Conservation (phyloP, 53 echinoderm and acorn worm genomes). For the Apostichopus leukothele region DNA sequence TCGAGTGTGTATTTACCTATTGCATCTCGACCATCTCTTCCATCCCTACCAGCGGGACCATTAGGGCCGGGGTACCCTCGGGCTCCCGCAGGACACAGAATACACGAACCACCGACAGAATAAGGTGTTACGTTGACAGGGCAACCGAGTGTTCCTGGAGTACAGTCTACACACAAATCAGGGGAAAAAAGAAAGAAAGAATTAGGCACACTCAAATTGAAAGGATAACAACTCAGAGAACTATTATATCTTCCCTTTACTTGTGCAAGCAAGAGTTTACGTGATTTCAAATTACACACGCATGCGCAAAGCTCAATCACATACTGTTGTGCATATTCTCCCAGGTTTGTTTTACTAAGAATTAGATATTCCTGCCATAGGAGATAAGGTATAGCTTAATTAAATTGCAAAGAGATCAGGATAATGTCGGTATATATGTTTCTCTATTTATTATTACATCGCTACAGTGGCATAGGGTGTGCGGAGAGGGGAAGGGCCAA, state of each 20-base stretch:
- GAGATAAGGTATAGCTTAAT: neutral
- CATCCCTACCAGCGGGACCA: slow-evolving; percentile 20
- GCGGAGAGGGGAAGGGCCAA: no score
- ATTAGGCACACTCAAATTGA: neutral
- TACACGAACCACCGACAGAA: slow-evolving; percentile 16
- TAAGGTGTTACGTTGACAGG: slow-evolving; percentile 2
- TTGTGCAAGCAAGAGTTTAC: neutral
- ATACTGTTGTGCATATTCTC: neutral
- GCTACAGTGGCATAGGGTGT: neutral
- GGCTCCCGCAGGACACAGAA: slow-evolving; percentile 26
- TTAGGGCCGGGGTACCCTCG: slow-evolving; percentile 7
- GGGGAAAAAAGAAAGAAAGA: neutral
- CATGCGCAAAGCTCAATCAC: neutral
- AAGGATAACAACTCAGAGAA: neutral
- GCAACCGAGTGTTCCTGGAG: neutral
- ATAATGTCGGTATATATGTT: neutral
- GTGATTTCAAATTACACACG: neutral
- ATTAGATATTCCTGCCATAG: neutral
- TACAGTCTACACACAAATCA: neutral
- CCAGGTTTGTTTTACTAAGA: neutral
- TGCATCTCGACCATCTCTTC: slow-evolving; percentile 25
- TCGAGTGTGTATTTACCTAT: neutral
- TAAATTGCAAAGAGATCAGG: neutral
- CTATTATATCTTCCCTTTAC: neutral
- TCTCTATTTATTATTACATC: neutral